Evolutionary conservation across 1,140 invertebrate genomes (phyloP), one percentile per base, ranked within the genome.

Genomic region (Drosophila miranda): DNA sequence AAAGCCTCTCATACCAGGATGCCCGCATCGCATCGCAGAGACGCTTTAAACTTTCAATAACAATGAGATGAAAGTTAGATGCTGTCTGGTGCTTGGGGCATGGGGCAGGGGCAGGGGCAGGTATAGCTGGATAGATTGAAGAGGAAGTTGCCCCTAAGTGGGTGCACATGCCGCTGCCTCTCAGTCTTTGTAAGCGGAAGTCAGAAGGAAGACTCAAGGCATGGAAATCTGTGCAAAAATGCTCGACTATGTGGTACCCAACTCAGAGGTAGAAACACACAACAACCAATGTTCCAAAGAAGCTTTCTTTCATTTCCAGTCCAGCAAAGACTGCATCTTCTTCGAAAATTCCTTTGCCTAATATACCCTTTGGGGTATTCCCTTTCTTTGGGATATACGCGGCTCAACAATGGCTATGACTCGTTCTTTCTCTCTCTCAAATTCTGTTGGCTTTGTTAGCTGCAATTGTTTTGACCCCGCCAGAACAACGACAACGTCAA

Each of bases 381-480:
- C 28, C 7, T 30, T 8, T 38, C 34, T 38, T 13, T 34, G 8
- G 30, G 30, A 1, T 30, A 30, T 30, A 2, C 28, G 11, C 34
- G 34, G 34, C 34, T 38, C 34, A 38, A 38, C 34, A 38, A 38
- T 38, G 11, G 34, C 34, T 38, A 13, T 38, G 11, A 8, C 3
- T 6, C 4, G n/a, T 0, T 28, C 28, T 30, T 8, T 30, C 7
- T 30, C 28, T 9, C 11, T 3, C 7, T 14, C 2, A 59, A 34
- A 73, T 64, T 74, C 48, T 59, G 48, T 38, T 51, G 70, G 58
- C 70, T 73, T 73, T 73, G 59, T 73, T 56, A 52, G 69, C 38
- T 64, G 69, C 69, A 73, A 73, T 73, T 73, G 70, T 73, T 73
- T 63, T 73, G 67, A 21, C 70, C 51, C 58, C 44, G 48, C 42